Percentiles rank a stretch among this genome's conserved stretches.
phyloP scores from a whole-genome alignment of 2,888 invertebrate genomes.

The Fabriciana adippe region DNA sequence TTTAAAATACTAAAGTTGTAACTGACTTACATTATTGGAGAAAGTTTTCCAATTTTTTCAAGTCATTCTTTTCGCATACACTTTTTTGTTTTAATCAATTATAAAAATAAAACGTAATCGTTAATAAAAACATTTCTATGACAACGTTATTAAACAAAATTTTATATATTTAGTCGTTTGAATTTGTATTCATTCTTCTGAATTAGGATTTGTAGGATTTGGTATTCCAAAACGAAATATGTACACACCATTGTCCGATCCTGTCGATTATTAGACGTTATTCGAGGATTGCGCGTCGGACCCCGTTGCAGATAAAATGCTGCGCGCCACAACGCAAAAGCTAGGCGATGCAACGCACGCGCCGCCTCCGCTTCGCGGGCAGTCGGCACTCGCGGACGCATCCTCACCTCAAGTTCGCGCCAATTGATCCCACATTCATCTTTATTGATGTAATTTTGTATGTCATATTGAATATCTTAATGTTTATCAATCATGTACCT shows the following conservation, averaged over 20 bases:
- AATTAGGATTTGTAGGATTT: too few species aligned
- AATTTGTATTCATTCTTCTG: too few species aligned
- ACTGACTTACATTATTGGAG: background rate
- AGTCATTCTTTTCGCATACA: background rate
- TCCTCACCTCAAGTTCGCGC: conserved; percentile 46
- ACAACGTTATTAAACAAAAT: too few species aligned
- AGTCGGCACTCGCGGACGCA: conserved; percentile 59
- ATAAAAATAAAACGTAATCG: too few species aligned
- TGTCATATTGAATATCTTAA: background rate
- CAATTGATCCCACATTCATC: conserved; percentile 27
- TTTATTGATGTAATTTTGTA: conserved; percentile 7
- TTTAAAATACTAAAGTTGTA: conserved; percentile 7
- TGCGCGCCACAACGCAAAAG: conserved; percentile 89
- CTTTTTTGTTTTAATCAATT: background rate
- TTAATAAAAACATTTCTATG: background rate
- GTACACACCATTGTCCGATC: conserved; percentile 53
- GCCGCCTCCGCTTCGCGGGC: conserved; percentile 76
- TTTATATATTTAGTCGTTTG: too few species aligned
- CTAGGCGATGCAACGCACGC: conserved; percentile 85
- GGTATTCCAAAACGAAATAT: too few species aligned
- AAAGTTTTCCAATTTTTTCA: conserved; percentile 4
- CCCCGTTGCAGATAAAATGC: conserved; percentile 86
- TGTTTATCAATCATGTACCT: background rate
- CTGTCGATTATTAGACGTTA: conserved; percentile 25
- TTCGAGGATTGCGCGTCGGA: conserved; percentile 44